These are phyloP conservation scores for Pyrgus malvae DNA, from an alignment of 2,888 invertebrate genomes.

Conservation along the genomic window DNA sequence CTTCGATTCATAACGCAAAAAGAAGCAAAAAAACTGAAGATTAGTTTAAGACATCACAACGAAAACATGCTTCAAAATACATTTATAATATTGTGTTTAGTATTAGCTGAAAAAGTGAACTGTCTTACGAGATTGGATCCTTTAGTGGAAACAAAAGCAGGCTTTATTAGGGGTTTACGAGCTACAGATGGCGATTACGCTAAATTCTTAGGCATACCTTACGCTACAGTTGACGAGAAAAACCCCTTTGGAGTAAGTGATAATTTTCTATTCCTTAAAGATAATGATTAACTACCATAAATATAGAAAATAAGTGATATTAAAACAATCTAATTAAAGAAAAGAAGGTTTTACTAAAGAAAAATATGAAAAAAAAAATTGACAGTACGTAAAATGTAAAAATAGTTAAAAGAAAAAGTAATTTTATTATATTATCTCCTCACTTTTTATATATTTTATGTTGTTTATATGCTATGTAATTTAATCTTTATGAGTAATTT, in stretches of 20 bases:
- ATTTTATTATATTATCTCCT: background rate
- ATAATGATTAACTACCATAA: no score
- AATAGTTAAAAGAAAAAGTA: no score
- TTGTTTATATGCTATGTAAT: no score
- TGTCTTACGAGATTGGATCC: slow-evolving; percentile 22
- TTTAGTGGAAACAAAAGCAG: slow-evolving; percentile 37
- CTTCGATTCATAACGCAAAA: no score
- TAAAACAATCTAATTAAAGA: no score
- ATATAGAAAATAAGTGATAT: no score
- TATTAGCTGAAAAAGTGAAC: background rate
- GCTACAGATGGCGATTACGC: slow-evolving; percentile 44
- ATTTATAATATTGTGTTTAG: background rate
- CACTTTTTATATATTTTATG: no score
- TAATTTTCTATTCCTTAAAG: background rate
- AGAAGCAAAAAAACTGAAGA: background rate
- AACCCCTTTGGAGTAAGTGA: slow-evolving; percentile 50
- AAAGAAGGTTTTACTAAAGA: no score
- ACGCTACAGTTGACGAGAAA: slow-evolving; percentile 39
- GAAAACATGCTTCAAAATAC: background rate
- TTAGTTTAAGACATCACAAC: background rate
- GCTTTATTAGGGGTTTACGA: slow-evolving; percentile 39
- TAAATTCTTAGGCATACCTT: slow-evolving; percentile 50
- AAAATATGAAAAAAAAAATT: no score
- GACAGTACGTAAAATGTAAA: background rate
- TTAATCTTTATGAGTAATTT: no score